A percentile compares a stretch with the other conserved stretches of the same genome.
Evolutionary conservation across 2,113 vertebrate species (phyloP).

Genomic region (Sorex araneus): DNA sequence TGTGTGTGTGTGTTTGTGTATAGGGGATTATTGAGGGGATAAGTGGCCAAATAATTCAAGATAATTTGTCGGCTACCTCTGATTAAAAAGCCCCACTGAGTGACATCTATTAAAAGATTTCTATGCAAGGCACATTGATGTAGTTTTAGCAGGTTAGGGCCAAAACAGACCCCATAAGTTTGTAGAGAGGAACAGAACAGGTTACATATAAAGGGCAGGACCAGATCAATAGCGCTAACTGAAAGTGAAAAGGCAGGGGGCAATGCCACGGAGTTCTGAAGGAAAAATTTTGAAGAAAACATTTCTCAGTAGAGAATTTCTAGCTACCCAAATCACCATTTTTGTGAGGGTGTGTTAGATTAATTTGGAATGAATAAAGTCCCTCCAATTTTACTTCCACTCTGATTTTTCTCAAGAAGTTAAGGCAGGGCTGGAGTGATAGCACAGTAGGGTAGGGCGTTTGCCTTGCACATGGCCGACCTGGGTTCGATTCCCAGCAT

Average conservation of each 20-base stretch:
- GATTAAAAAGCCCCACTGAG: neutral
- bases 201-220: neutral
- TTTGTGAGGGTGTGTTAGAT: neutral
- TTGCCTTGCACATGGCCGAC: no score
- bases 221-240: neutral
- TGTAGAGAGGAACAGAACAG: neutral
- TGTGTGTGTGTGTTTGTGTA: no score
- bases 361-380: neutral
- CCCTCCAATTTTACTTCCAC: neutral
- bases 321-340: neutral
- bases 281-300: neutral
- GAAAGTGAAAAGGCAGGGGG: neutral
- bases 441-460: no score
- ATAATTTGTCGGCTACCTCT: neutral
- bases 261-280: neutral
- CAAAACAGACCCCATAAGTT: neutral
- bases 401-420: neutral
- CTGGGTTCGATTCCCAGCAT: no score
- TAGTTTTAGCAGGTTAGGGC: neutral
- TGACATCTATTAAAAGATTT: neutral
- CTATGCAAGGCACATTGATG: neutral
- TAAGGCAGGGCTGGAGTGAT: no score
- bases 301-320: neutral
- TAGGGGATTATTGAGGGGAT: neutral
- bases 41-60: conserved; percentile 19